Evolutionary conservation across 2,888 invertebrate genomes (phyloP).

Genomic region (Aleiodes alternator): DNA sequence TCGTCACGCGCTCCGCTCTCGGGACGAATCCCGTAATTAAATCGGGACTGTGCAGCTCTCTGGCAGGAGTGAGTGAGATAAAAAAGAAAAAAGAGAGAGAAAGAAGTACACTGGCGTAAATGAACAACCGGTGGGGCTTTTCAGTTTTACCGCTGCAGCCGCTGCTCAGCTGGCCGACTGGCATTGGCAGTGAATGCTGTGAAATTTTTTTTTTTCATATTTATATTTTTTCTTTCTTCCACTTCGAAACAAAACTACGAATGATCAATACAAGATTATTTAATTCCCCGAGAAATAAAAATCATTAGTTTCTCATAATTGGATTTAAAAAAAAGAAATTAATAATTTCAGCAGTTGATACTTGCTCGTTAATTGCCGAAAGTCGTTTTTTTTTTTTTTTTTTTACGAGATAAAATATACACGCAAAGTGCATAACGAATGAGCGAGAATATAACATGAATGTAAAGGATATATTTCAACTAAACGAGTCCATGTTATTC

Average conservation of each 20-base stretch:
- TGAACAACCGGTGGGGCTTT: constrained; percentile 24
- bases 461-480: constrained; percentile 3
- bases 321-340: too few species aligned
- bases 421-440: too few species aligned
- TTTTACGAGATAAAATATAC: too few species aligned
- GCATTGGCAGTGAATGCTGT: constrained; percentile 6
- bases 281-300: too few species aligned
- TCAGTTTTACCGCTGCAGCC: constrained; percentile 7
- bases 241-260: too few species aligned
- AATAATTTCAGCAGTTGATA: too few species aligned
- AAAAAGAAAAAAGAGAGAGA: neutral
- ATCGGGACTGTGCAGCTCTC: constrained; percentile 24
- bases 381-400: too few species aligned
- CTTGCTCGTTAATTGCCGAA: too few species aligned
- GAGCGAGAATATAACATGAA: neutral
- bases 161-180: constrained; percentile 2
- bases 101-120: constrained; percentile 2
- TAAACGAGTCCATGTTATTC: constrained; percentile 20
- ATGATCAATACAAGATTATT: too few species aligned
- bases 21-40: constrained; percentile 49
- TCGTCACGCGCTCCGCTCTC: constrained; percentile 20
- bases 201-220: neutral
- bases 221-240: too few species aligned
- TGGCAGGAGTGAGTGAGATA: constrained; percentile 1
- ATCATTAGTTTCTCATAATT: too few species aligned